Evolutionary conservation across 2,888 invertebrate genomes (phyloP).

Genomic region (Trachelus troglodyta): DNA sequence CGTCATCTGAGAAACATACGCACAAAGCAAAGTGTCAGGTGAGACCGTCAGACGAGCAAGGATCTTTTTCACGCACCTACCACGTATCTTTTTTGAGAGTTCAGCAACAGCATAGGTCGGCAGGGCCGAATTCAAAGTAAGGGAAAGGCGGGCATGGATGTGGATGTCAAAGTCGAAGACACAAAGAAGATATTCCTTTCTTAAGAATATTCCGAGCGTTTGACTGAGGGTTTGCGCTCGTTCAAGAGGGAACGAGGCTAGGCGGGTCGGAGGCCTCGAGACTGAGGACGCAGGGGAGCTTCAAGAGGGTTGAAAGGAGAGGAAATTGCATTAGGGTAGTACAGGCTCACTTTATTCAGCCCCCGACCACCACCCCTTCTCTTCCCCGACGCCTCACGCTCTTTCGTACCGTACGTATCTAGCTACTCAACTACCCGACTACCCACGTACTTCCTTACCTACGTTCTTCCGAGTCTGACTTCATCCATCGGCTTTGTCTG

Average conservation of each 20-base stretch:
- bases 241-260: not conserved
- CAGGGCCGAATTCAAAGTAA: not conserved
- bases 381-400: not conserved
- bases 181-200: not conserved
- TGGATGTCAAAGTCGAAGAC: not conserved
- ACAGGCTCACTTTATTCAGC: conserved; percentile 21
- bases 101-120: too few relatives aligned
- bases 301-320: conserved; percentile 19
- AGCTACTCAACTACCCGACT: not conserved
- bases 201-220: not conserved
- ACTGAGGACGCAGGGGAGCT: conserved; percentile 11
- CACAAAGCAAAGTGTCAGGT: not conserved
- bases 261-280: not conserved
- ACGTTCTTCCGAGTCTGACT: not conserved
- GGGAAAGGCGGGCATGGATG: not conserved
- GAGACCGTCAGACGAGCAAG: too few relatives aligned
- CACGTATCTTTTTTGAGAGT: too few relatives aligned
- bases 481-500: conserved; percentile 8
- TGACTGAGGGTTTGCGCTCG: not conserved
- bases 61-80: too few relatives aligned
- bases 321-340: conserved; percentile 36
- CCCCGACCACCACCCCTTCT: too few relatives aligned
- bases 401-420: not conserved
- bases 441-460: not conserved
- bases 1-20: not conserved